phyloP scores from a whole-genome alignment of 2,888 invertebrate species.

The Pilophorus perplexus region DNA sequence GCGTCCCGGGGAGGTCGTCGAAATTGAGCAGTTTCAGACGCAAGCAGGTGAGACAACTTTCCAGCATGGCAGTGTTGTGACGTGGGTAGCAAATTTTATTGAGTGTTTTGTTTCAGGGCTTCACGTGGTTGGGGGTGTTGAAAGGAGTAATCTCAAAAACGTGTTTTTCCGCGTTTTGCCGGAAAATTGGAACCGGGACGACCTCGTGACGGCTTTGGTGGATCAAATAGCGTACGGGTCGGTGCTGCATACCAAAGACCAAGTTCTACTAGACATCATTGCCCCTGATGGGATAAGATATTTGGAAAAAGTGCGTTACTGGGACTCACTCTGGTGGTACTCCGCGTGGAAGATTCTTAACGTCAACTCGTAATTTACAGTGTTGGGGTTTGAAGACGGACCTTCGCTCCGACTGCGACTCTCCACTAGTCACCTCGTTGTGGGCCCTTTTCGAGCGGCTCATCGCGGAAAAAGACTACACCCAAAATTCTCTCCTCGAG shows the following conservation, averaged over 20 bases:
- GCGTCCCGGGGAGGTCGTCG: conserved; percentile 32
- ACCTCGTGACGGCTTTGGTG: conserved; percentile 40
- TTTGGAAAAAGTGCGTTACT: conserved; percentile 34
- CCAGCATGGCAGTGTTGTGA: too few relatives aligned
- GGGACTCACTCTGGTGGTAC: not conserved
- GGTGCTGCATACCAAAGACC: conserved; percentile 38
- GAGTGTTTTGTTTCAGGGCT: conserved; percentile 15
- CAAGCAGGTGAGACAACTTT: conserved; percentile 33
- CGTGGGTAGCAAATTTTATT: conserved; percentile 8
- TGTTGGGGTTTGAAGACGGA: conserved; percentile 27
- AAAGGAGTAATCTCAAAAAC: conserved; percentile 42
- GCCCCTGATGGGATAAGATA: conserved; percentile 39
- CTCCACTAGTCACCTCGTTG: conserved; percentile 41
- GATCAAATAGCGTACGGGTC: conserved; percentile 42
- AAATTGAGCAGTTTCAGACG: conserved; percentile 43
- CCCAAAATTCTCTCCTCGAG: conserved; percentile 35
- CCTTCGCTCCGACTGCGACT: conserved; percentile 29
- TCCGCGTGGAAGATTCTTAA: too few relatives aligned
- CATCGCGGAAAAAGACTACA: conserved; percentile 40
- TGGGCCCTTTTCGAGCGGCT: conserved; percentile 42
- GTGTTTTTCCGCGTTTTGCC: conserved; percentile 44
- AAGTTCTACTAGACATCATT: conserved; percentile 33
- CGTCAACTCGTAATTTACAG: too few relatives aligned
- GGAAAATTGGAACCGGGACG: conserved; percentile 43
- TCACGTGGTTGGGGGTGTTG: conserved; percentile 42